Percentiles rank a stretch among this genome's conserved stretches.
phyloP scores from a whole-genome alignment of 2,888 invertebrate species.

The Polylopha cassiicola region DNA sequence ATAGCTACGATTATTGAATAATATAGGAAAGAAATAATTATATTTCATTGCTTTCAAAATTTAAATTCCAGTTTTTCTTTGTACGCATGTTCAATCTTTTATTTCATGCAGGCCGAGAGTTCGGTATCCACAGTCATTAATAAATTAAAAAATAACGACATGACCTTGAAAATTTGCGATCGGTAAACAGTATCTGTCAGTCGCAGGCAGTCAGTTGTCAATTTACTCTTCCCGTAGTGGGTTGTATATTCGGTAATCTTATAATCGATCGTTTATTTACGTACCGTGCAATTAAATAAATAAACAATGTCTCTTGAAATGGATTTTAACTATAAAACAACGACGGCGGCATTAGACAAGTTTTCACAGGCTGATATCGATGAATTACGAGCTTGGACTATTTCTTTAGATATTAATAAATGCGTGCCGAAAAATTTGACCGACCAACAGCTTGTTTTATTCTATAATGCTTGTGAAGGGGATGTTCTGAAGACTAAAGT shows the following conservation, averaged over 20 bases:
- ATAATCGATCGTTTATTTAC: slow-evolving; percentile 43
- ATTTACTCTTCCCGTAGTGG: slow-evolving; percentile 30
- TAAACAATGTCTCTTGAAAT: slow-evolving; percentile 57
- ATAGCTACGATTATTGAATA: too few species aligned
- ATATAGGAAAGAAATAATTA: too few species aligned
- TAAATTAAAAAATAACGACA: not conserved
- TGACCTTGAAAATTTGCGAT: slow-evolving; percentile 18
- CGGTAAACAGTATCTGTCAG: slow-evolving; percentile 20
- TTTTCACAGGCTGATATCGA: slow-evolving; percentile 71
- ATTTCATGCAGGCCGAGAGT: too few species aligned
- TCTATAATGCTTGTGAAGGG: slow-evolving; percentile 81
- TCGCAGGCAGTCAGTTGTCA: slow-evolving; percentile 53
- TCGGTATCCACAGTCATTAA: too few species aligned
- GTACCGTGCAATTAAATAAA: slow-evolving; percentile 32
- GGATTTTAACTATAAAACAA: slow-evolving; percentile 62
- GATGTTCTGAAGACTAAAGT: slow-evolving; percentile 75
- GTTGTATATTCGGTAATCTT: slow-evolving; percentile 35
- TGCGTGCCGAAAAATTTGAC: slow-evolving; percentile 70
- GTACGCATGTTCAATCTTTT: too few species aligned
- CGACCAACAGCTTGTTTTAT: slow-evolving; percentile 80
- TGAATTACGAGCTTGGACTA: slow-evolving; percentile 63
- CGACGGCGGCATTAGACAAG: slow-evolving; percentile 62
- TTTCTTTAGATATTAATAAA: slow-evolving; percentile 65
- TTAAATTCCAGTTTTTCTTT: too few species aligned
- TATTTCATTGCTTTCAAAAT: too few species aligned